phyloP scores from a whole-genome alignment of 2,113 vertebrate species.

The Sprattus sprattus region DNA sequence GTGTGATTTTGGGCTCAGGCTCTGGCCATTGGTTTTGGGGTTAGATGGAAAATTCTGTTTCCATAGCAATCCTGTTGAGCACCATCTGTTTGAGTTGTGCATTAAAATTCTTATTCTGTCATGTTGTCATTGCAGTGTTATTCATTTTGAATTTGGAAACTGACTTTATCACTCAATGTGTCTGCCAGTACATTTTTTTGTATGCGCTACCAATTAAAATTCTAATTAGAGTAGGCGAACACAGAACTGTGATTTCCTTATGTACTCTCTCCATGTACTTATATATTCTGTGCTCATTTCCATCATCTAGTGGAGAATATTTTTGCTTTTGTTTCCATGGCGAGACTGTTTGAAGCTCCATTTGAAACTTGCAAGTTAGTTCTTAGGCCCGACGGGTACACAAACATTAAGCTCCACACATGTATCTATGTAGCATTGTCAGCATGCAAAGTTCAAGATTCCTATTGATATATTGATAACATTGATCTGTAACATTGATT shows the following conservation, averaged over 20 bases:
- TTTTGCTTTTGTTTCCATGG: slow-evolving; percentile 39
- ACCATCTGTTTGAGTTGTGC: slow-evolving; percentile 56
- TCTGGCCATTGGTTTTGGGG: slow-evolving; percentile 20
- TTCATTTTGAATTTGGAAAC: not conserved
- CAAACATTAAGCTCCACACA: not conserved
- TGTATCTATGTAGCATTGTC: not conserved
- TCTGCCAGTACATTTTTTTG: no score
- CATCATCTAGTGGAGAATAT: slow-evolving; percentile 58
- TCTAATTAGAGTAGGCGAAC: no score
- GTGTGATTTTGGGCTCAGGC: slow-evolving; percentile 37
- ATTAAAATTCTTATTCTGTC: slow-evolving; percentile 57
- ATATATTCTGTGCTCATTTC: slow-evolving; percentile 51
- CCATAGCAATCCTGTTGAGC: slow-evolving; percentile 50
- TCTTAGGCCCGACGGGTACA: not conserved
- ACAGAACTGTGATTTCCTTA: not conserved
- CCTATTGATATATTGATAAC: not conserved
- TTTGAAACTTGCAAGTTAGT: not conserved
- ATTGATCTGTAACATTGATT: not conserved
- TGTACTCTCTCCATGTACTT: slow-evolving; percentile 45
- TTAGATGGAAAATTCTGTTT: slow-evolving; percentile 42
- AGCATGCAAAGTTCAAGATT: not conserved
- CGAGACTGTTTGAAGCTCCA: not conserved
- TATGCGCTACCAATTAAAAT: no score
- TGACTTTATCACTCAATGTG: no score
- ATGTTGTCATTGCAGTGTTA: not conserved